Evolutionary conservation across 2,113 vertebrate genomes (phyloP).

Genomic region (Typhlomys cinereus): DNA sequence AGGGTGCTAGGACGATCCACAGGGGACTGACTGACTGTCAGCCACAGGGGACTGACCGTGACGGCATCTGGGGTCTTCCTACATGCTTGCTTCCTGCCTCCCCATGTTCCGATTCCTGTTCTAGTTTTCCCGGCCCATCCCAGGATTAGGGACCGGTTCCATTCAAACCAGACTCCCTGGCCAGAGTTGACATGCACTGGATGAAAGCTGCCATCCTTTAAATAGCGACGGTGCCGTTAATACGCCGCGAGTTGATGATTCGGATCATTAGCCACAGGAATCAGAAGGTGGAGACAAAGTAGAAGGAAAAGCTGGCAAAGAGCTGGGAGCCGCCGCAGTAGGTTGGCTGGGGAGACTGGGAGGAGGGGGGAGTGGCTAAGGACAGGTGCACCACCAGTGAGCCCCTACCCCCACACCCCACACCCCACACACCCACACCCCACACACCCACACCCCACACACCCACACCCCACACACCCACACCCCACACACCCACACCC

Average conservation of each 20-base stretch:
- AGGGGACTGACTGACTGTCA: neutral
- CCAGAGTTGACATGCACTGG: neutral
- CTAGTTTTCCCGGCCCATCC: neutral
- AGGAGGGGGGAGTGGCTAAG: neutral
- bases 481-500: no score
- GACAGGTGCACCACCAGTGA: neutral
- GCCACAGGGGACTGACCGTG: neutral
- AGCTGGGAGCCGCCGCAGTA: neutral
- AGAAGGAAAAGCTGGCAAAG: slow-evolving; percentile 31
- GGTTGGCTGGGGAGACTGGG: neutral
- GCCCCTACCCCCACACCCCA: no score
- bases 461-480: no score
- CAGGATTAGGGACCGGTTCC: neutral
- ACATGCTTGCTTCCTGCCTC: neutral
- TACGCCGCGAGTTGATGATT: neutral
- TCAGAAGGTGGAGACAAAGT: slow-evolving; percentile 67
- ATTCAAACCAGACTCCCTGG: neutral
- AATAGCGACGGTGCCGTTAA: neutral
- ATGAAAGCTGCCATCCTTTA: slow-evolving; percentile 2
- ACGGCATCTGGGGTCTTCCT: neutral
- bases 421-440: neutral
- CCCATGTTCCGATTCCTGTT: neutral
- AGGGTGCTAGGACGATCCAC: no score
- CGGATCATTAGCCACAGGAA: slow-evolving; percentile 41
- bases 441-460: no score